phyloP scores from a whole-genome alignment of 2,888 invertebrate genomes.

The Cosmorhoe ocellata region DNA sequence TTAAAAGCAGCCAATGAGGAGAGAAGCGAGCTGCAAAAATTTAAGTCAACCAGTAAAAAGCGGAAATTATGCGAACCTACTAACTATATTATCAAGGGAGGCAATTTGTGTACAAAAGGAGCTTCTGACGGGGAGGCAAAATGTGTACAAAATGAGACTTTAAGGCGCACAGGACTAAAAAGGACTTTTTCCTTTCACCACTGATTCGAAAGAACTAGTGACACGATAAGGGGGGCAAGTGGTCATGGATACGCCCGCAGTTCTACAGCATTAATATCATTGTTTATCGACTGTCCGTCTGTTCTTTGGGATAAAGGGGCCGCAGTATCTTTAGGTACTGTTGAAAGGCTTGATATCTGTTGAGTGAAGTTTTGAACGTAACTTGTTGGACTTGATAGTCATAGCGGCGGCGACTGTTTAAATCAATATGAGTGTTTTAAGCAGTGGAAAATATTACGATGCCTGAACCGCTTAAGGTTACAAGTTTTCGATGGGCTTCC shows the following conservation, averaged over 20 bases:
- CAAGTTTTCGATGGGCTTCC: conserved; percentile 6
- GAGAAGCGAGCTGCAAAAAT: not conserved
- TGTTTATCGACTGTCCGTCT: conserved; percentile 29
- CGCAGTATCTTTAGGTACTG: conserved; percentile 20
- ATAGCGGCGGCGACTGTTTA: conserved; percentile 9
- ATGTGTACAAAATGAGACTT: too few relatives aligned
- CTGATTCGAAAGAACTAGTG: too few relatives aligned
- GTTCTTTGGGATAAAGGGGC: conserved; percentile 28
- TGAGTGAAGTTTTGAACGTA: conserved; percentile 23
- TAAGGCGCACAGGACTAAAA: too few relatives aligned
- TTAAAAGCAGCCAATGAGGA: not conserved
- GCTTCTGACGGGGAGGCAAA: too few relatives aligned
- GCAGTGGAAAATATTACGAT: conserved; percentile 14
- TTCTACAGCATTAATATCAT: conserved; percentile 28
- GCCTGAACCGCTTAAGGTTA: conserved; percentile 3
- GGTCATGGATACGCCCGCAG: conserved; percentile 6
- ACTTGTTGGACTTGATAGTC: conserved; percentile 22
- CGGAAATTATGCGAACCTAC: too few relatives aligned
- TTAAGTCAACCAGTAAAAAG: too few relatives aligned
- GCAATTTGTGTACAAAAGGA: too few relatives aligned
- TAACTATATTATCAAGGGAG: too few relatives aligned
- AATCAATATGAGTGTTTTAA: conserved; percentile 7
- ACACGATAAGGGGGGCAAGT: too few relatives aligned
- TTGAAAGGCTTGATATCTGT: conserved; percentile 24
- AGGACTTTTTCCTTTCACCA: not conserved